Percentiles rank a stretch among this genome's conserved stretches.
Evolutionary conservation across 2,888 invertebrate genomes (phyloP).

Genomic region (Strigamia transsilvanica): DNA sequence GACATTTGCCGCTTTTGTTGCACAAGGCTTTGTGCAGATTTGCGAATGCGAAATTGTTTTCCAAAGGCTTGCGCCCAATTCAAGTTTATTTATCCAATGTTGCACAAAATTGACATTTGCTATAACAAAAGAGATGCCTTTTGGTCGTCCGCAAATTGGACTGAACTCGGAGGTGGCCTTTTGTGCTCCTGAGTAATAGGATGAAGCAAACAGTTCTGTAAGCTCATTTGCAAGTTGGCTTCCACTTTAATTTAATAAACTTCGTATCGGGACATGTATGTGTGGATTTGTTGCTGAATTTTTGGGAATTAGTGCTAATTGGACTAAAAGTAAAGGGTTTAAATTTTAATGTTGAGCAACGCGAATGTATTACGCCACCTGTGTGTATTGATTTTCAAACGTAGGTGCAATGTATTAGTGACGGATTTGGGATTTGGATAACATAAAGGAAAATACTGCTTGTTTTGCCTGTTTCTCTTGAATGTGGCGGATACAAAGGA

Average conservation of each 20-base stretch:
- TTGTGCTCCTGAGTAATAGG: constrained; percentile 3
- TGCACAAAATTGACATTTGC: constrained; percentile 5
- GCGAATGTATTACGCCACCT: background rate
- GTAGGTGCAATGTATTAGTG: no score
- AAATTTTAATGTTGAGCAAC: background rate
- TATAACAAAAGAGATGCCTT: background rate
- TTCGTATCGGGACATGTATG: background rate
- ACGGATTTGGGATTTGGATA: no score
- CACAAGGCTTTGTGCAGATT: constrained; percentile 6
- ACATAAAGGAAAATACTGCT: no score
- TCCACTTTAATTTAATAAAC: constrained; percentile 40
- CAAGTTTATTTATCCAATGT: background rate
- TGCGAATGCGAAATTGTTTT: background rate
- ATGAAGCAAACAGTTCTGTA: constrained; percentile 36
- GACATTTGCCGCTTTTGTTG: background rate
- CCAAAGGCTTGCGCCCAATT: background rate
- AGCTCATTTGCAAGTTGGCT: constrained; percentile 44
- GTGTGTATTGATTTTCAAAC: background rate
- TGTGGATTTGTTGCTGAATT: constrained; percentile 41
- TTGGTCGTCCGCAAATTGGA: constrained; percentile 35
- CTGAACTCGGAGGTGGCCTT: constrained; percentile 37
- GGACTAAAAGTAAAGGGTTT: constrained; percentile 20
- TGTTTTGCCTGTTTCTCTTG: no score
- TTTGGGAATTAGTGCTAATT: constrained; percentile 13
- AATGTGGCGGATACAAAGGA: no score